phyloP scores from a whole-genome alignment of 2,888 invertebrate species.

The Drosophila cyrtoloma region DNA sequence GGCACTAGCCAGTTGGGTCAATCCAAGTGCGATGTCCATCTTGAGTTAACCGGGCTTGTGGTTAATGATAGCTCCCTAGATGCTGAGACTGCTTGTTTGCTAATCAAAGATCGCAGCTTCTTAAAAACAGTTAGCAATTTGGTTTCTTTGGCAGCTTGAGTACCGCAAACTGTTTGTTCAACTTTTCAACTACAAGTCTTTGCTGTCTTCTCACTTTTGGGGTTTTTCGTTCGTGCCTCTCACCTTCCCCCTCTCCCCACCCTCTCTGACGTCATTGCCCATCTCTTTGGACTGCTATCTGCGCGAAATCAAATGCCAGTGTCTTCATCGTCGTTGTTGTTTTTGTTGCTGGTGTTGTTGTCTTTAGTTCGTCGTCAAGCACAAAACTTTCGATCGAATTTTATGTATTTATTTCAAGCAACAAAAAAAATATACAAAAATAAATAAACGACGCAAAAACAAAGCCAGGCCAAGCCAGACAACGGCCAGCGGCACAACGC shows the following conservation, averaged over 20 bases:
- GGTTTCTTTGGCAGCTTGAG: slow-evolving; percentile 44
- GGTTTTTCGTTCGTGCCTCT: not conserved
- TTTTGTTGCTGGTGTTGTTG: slow-evolving; percentile 9
- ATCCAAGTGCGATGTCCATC: slow-evolving; percentile 60
- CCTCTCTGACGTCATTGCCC: slow-evolving; percentile 64
- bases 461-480: slow-evolving; percentile 69
- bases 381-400: slow-evolving; percentile 80
- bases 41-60: slow-evolving; percentile 45
- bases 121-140: slow-evolving; percentile 71
- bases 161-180: slow-evolving; percentile 80
- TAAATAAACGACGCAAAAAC: slow-evolving; percentile 70
- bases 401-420: slow-evolving; percentile 79
- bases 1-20: slow-evolving; percentile 44
- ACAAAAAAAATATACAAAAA: slow-evolving; percentile 49
- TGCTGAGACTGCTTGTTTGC: slow-evolving; percentile 70
- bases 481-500: slow-evolving; percentile 79
- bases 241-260: not conserved
- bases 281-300: slow-evolving; percentile 57
- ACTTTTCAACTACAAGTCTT: slow-evolving; percentile 72
- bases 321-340: slow-evolving; percentile 47
- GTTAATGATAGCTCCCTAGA: slow-evolving; percentile 67
- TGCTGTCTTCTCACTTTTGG: slow-evolving; percentile 24
- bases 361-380: slow-evolving; percentile 65
- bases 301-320: slow-evolving; percentile 79
- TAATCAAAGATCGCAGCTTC: slow-evolving; percentile 75